Conservation (phyloP, 2,797 vertebrate species). For the Schizothorax lantsangensis region DNA sequence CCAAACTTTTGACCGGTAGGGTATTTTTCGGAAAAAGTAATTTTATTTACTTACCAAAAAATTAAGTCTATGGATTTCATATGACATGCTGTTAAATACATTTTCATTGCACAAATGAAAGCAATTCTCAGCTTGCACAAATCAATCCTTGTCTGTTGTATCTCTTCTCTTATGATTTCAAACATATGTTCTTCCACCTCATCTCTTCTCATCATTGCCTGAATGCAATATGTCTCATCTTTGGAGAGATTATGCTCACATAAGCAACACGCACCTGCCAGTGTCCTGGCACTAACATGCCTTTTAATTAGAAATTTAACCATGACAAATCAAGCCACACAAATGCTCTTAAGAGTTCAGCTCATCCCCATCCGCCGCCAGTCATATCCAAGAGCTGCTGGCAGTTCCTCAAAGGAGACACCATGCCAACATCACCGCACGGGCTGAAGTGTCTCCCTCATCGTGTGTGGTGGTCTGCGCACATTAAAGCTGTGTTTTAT, state of each 20-base stretch:
- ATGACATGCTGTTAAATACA: background rate
- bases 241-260: constrained; percentile 25
- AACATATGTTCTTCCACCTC: constrained; percentile 10
- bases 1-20: background rate
- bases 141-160: background rate
- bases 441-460: constrained; percentile 38
- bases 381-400: constrained; percentile 47
- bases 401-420: constrained; percentile 49
- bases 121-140: background rate
- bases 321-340: constrained; percentile 48
- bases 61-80: background rate
- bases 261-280: constrained; percentile 15
- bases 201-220: constrained; percentile 9
- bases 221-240: constrained; percentile 50
- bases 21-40: background rate
- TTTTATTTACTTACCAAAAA: background rate
- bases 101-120: constrained; percentile 1
- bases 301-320: constrained; percentile 50
- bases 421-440: constrained; percentile 29
- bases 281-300: constrained; percentile 21
- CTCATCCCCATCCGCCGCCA: constrained; percentile 52
- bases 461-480: constrained; percentile 56
- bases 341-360: constrained; percentile 35
- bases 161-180: background rate
- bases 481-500: constrained; percentile 26